Percentiles rank a stretch among this genome's conserved stretches.
phyloP scores from a whole-genome alignment of 2,113 vertebrate species.

The Oophaga pumilio region DNA sequence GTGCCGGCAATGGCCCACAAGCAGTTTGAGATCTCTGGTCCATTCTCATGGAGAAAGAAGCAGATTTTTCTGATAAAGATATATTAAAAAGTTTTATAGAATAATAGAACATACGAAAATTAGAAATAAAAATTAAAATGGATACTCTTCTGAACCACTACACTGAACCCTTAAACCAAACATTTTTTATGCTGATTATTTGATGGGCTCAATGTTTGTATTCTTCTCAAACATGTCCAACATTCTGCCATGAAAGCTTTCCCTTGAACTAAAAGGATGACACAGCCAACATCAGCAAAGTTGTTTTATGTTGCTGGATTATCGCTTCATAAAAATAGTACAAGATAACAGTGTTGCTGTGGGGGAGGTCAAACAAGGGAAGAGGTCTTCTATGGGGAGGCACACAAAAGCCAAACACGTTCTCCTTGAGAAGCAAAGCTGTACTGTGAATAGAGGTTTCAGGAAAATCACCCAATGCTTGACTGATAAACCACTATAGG shows the following conservation, averaged over 20 bases:
- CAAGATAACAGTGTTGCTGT: slow-evolving; percentile 9
- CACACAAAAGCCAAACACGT: neutral
- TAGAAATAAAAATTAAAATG: too few relatives aligned
- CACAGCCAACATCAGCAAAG: slow-evolving; percentile 24
- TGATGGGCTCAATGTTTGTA: neutral
- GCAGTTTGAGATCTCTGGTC: too few relatives aligned
- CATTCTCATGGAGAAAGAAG: too few relatives aligned
- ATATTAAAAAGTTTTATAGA: too few relatives aligned
- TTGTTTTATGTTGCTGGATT: slow-evolving; percentile 11
- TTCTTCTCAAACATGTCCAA: neutral
- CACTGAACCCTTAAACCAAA: neutral
- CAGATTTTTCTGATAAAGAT: too few relatives aligned
- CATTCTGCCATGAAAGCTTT: neutral
- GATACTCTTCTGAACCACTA: neutral
- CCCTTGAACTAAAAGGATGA: neutral
- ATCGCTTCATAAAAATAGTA: slow-evolving; percentile 36
- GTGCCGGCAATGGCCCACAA: too few relatives aligned
- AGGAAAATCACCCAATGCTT: neutral
- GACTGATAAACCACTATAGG: neutral
- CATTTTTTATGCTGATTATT: neutral
- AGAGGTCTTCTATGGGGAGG: neutral
- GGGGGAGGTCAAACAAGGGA: slow-evolving; percentile 9
- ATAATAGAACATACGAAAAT: too few relatives aligned
- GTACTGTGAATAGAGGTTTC: neutral
- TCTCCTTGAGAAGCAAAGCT: neutral